Percentiles rank a stretch among this genome's conserved stretches.
Evolutionary conservation across 2,888 invertebrate species (phyloP).

Genomic region (Sphaerophoria taeniata): DNA sequence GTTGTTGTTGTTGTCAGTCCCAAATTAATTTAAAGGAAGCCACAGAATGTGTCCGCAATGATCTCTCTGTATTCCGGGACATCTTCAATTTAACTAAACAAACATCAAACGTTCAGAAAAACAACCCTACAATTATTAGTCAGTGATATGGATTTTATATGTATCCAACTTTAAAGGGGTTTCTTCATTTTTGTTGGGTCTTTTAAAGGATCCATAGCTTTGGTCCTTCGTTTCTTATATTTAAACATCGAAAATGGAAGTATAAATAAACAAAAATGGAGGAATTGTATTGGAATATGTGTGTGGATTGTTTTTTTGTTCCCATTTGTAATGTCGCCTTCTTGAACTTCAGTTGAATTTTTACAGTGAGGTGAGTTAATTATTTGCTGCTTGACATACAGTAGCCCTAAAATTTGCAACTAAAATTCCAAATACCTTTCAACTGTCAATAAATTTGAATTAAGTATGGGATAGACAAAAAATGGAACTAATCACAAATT

Average conservation of each 20-base stretch:
- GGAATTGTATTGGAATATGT: constrained; percentile 12
- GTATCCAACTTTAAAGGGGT: constrained; percentile 25
- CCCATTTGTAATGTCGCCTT: constrained; percentile 58
- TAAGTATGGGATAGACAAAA: too few species aligned
- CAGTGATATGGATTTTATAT: constrained; percentile 10
- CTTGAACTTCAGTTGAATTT: constrained; percentile 5
- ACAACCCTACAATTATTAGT: constrained; percentile 4
- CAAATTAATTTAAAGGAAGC: constrained; percentile 61
- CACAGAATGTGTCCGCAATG: constrained; percentile 47
- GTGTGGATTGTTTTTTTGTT: constrained; percentile 54
- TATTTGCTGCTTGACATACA: too few species aligned
- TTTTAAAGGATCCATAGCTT: constrained; percentile 36
- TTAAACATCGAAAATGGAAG: constrained; percentile 37
- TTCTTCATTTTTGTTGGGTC: neutral
- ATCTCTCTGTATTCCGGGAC: constrained; percentile 5
- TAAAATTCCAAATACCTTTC: too few species aligned
- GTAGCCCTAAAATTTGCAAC: too few species aligned
- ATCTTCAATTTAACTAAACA: constrained; percentile 66
- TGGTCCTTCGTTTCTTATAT: constrained; percentile 16
- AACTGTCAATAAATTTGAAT: too few species aligned
- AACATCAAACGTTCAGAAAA: constrained; percentile 48
- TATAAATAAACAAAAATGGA: constrained; percentile 37
- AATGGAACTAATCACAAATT: too few species aligned
- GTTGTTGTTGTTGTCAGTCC: neutral
- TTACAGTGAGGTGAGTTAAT: neutral